Conservation (phyloP, 2,888 invertebrate species). For the Meteorus cinctellus region DNA sequence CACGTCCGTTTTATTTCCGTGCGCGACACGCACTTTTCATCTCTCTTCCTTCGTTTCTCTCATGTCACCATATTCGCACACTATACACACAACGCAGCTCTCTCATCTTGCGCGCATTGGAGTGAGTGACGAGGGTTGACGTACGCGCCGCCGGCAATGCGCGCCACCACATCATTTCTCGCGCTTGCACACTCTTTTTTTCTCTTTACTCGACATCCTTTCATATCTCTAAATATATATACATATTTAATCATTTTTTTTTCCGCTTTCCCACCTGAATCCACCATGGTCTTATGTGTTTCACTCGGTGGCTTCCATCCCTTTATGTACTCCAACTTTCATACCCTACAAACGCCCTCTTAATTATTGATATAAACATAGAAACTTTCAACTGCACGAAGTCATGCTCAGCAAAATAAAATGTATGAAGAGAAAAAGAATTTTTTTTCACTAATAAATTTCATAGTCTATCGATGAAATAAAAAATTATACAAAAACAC, state of each 20-base stretch:
- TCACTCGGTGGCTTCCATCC: too few species aligned
- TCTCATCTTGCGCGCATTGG: constrained; percentile 28
- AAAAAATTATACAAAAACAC: not conserved
- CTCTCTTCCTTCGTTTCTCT: constrained; percentile 24
- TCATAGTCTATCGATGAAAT: too few species aligned
- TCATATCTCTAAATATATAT: not conserved
- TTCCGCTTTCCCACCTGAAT: not conserved
- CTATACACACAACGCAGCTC: constrained; percentile 4
- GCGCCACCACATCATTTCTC: constrained; percentile 29
- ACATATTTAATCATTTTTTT: not conserved
- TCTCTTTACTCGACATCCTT: not conserved
- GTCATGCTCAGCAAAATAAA: too few species aligned
- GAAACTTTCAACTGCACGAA: too few species aligned
- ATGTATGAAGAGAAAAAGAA: too few species aligned
- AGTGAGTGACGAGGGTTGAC: constrained; percentile 45
- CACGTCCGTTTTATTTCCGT: constrained; percentile 36
- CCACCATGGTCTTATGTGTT: too few species aligned
- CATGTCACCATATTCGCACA: constrained; percentile 14
- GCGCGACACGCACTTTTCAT: constrained; percentile 40
- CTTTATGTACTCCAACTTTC: too few species aligned
- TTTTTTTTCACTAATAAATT: too few species aligned
- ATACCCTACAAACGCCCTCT: too few species aligned
- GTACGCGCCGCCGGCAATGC: constrained; percentile 35
- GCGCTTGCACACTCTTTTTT: constrained; percentile 11
- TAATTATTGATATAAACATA: too few species aligned